These are phyloP conservation scores for Beroe forskalii DNA, from an alignment of 37 sponge, comb jelly and placozoan genomes.

Conservation along the genomic window DNA sequence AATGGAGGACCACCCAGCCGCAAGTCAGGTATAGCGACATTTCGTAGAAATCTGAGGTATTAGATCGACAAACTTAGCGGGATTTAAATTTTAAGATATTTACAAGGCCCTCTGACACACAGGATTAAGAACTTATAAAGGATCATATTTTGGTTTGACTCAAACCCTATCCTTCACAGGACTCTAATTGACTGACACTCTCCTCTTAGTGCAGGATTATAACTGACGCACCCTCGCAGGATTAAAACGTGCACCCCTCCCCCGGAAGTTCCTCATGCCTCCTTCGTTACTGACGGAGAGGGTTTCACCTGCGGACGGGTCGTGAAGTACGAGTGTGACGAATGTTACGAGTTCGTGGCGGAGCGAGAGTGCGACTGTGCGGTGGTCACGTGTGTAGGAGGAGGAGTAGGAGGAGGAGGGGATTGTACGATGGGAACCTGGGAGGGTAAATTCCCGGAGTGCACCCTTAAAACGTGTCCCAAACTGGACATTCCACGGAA, in stretches of 20 bases:
- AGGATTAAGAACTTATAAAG: no score
- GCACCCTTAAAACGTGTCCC: not conserved
- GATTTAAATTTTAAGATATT: no score
- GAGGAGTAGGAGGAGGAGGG: not conserved
- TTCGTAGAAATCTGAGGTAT: no score
- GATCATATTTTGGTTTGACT: no score
- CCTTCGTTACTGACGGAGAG: not conserved
- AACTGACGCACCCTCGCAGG: not conserved
- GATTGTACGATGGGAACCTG: slow-evolving; percentile 26
- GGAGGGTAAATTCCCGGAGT: slow-evolving; percentile 15
- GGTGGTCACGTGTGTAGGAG: not conserved
- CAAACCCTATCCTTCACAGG: no score
- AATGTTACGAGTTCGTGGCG: slow-evolving; percentile 45
- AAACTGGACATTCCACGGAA: not conserved
- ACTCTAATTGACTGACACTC: no score
- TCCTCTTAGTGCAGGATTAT: no score
- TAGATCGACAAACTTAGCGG: no score
- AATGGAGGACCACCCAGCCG: not conserved
- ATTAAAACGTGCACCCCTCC: slow-evolving; percentile 18
- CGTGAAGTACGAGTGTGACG: slow-evolving; percentile 52
- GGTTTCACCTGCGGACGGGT: slow-evolving; percentile 19
- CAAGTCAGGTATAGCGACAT: no score
- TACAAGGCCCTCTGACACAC: no score
- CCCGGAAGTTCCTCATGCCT: not conserved
- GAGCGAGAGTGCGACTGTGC: slow-evolving; percentile 41